These are phyloP conservation scores for Pristionchus fissidentatus DNA, from an alignment of 2,888 invertebrate genomes.

Conservation along the genomic window DNA sequence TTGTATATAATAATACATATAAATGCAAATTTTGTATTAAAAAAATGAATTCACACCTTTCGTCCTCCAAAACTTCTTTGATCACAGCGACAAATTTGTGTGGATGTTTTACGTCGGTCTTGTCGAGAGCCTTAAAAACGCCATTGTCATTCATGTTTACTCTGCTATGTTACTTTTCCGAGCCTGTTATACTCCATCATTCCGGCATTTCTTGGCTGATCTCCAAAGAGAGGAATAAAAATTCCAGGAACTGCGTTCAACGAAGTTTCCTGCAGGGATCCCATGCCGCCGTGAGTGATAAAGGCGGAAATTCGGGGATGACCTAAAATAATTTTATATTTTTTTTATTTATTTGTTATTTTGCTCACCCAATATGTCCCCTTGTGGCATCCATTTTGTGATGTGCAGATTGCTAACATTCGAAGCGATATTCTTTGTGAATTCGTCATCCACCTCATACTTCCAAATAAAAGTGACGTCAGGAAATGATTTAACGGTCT, in stretches of 20 bases:
- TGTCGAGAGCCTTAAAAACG: background rate
- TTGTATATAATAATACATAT: too few relatives aligned
- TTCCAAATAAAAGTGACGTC: slow-evolving; percentile 12
- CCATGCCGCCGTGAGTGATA: slow-evolving; percentile 41
- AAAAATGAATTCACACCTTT: too few relatives aligned
- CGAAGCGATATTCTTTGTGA: too few relatives aligned
- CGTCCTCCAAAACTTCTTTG: background rate
- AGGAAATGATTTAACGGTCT: background rate
- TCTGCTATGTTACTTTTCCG: background rate
- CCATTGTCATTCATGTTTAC: too few relatives aligned
- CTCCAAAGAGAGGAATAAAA: slow-evolving; percentile 26
- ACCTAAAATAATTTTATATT: background rate
- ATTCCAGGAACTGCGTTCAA: slow-evolving; percentile 7
- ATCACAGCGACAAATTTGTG: background rate
- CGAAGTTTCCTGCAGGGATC: background rate
- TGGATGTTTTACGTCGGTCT: background rate
- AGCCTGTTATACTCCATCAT: slow-evolving; percentile 28
- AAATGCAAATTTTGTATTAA: too few relatives aligned
- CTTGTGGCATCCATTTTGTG: background rate
- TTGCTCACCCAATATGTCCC: background rate
- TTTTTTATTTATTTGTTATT: too few relatives aligned
- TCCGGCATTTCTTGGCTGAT: slow-evolving; percentile 42
- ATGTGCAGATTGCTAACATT: too few relatives aligned
- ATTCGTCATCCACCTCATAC: too few relatives aligned
- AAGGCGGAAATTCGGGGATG: background rate